Base-by-base conservation (phyloP, 2,888 invertebrate genomes). In the Scaptomyza parva region DNA sequence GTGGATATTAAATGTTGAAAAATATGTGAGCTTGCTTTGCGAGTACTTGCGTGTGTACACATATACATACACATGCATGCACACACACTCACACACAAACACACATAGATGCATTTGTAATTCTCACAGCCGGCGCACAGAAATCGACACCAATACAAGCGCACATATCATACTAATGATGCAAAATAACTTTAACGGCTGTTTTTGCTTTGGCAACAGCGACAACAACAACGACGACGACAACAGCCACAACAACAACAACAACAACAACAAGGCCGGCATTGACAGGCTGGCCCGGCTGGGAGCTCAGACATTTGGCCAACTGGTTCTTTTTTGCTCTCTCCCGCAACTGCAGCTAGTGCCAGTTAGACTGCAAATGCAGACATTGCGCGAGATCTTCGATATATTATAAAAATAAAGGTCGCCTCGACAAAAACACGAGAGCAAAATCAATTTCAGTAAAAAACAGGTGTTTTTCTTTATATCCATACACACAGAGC, bases 141-240 rank as follows among this genome's bases (percentile, higher is more conserved):
- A 84, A 81, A 82, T 82, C 81, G 76, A 81, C 86, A 82, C 86
- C 82, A 73, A 78, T 68, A 84, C 84, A 63, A 35, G 47, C 59
- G 44, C 74, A 76, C 88, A 78, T 62, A 77, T 86, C 86, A 86
- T 75, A 86, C 89, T 89, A 89, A 89, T 89, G 89, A 89, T 89
- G 89, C 89, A 86, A 89, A 89, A 89, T 89, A 82, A 78, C 86
- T 88, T 86, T 89, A 89, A 89, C 89, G 89, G 89, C 33, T 33
- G 53, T 64, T 64, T 45, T 58, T 54, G 53, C 75, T 59, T 65
- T 50, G 48, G 53, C 65, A 64, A 58, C 63, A 52, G 51, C 51
- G 33, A 35, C 35, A 33, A n/a, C 33, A 33, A n/a, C 33, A 33
- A 33, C 30, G 12, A 12, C 30, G 12, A 11, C 28, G 8, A 48